Evolutionary conservation across 2,113 vertebrate genomes (phyloP).

Genomic region (Morone chrysops): DNA sequence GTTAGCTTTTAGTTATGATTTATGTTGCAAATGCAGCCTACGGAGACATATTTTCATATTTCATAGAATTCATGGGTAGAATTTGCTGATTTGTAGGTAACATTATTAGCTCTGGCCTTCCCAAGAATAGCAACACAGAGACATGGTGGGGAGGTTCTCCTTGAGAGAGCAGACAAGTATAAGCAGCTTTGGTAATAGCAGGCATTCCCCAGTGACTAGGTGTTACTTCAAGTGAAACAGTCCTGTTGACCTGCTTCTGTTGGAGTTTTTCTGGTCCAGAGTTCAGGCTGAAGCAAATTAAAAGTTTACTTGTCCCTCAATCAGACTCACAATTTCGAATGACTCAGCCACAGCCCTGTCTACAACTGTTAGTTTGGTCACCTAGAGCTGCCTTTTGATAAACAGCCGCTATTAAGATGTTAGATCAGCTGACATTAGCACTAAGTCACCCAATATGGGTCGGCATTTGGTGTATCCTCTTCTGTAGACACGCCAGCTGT

Average conservation of each 20-base stretch:
- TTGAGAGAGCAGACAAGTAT: constrained; percentile 23
- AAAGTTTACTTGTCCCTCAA: constrained; percentile 23
- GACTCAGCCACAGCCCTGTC: constrained; percentile 19
- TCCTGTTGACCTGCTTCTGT: constrained; percentile 27
- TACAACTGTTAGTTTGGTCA: constrained; percentile 1
- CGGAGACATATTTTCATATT: constrained; percentile 29
- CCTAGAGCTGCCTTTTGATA: constrained; percentile 13
- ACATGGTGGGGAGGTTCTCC: background rate
- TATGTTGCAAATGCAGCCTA: constrained; percentile 37
- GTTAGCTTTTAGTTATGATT: constrained; percentile 61
- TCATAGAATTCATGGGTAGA: constrained; percentile 16
- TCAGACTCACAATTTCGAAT: constrained; percentile 40
- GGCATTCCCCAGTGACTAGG: constrained; percentile 51
- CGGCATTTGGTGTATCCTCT: background rate
- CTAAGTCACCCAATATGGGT: background rate
- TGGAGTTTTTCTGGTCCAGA: constrained; percentile 2
- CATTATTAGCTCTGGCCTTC: constrained; percentile 30
- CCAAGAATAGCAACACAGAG: constrained; percentile 10
- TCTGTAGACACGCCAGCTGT: background rate
- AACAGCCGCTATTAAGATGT: background rate
- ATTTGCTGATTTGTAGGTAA: constrained; percentile 40
- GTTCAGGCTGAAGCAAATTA: constrained; percentile 24
- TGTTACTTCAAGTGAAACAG: constrained; percentile 52
- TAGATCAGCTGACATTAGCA: constrained; percentile 2
- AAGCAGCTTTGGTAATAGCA: constrained; percentile 24